phyloP scores from a whole-genome alignment of 2,888 invertebrate species.

The Salpingus planirostris region DNA sequence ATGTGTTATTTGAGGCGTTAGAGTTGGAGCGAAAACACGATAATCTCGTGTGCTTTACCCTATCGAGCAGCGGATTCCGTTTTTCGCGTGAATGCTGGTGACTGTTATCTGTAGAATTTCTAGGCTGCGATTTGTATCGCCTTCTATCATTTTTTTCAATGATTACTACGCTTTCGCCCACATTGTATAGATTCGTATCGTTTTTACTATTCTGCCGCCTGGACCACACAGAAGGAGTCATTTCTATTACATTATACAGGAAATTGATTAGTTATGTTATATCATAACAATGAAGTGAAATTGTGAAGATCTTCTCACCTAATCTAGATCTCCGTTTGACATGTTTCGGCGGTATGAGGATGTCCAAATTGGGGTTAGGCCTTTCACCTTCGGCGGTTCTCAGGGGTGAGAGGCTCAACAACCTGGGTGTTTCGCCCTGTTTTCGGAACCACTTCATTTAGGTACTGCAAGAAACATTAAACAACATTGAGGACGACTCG shows the following conservation, averaged over 20 bases:
- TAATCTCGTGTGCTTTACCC: constrained; percentile 60
- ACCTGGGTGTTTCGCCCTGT: constrained; percentile 57
- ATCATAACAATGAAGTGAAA: too few species aligned
- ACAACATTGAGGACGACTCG: too few species aligned
- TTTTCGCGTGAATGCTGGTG: too few species aligned
- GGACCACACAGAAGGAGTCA: constrained; percentile 55
- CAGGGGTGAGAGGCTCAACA: constrained; percentile 58
- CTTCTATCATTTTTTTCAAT: constrained; percentile 50
- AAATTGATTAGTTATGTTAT: too few species aligned
- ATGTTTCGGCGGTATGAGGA: constrained; percentile 21
- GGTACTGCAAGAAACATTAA: constrained; percentile 22
- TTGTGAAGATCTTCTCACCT: too few species aligned
- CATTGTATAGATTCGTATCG: constrained; percentile 60
- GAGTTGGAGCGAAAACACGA: constrained; percentile 58
- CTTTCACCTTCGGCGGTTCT: constrained; percentile 44
- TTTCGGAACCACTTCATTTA: constrained; percentile 67
- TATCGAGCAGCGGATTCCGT: constrained; percentile 60
- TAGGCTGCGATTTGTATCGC: constrained; percentile 45
- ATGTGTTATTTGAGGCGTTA: constrained; percentile 44
- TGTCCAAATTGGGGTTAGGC: constrained; percentile 14
- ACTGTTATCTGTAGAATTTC: constrained; percentile 41
- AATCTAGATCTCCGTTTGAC: constrained; percentile 28
- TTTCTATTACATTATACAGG: constrained; percentile 45
- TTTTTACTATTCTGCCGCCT: constrained; percentile 54
- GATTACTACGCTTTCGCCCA: constrained; percentile 52